Evolutionary conservation across 2,113 vertebrate species (phyloP).

Genomic region (Megalops atlanticus): DNA sequence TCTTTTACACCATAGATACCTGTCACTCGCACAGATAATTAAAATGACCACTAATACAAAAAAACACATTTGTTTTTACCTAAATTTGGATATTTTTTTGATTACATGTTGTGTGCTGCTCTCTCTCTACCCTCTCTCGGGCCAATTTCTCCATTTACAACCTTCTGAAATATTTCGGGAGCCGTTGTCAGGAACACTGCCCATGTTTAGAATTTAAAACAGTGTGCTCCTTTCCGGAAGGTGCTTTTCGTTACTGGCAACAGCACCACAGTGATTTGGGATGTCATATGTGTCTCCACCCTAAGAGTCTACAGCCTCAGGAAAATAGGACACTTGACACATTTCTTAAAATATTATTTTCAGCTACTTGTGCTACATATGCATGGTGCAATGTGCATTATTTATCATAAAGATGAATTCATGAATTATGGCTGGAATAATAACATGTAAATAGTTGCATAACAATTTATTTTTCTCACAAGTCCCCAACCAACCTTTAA

Average conservation of each 20-base stretch:
- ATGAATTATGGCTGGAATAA: conserved; percentile 25
- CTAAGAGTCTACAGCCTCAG: neutral
- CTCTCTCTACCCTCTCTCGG: neutral
- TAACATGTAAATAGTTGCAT: conserved; percentile 9
- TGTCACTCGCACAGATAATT: conserved; percentile 15
- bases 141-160: neutral
- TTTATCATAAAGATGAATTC: conserved; percentile 29
- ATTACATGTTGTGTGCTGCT: neutral
- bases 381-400: conserved; percentile 20
- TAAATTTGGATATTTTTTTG: conserved; percentile 9
- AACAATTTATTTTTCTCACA: conserved; percentile 8
- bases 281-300: neutral
- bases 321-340: conserved; percentile 25
- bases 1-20: neutral
- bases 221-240: neutral
- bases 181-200: neutral
- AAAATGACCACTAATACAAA: conserved; percentile 18
- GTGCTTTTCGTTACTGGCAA: neutral
- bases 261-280: conserved; percentile 16
- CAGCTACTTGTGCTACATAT: conserved; percentile 16
- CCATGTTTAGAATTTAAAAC: neutral
- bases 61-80: neutral
- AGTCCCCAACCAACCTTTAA: neutral
- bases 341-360: conserved; percentile 7
- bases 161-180: neutral